Base-by-base conservation (phyloP, 2,113 vertebrate genomes). In the Ornithorhynchus anatinus region DNA sequence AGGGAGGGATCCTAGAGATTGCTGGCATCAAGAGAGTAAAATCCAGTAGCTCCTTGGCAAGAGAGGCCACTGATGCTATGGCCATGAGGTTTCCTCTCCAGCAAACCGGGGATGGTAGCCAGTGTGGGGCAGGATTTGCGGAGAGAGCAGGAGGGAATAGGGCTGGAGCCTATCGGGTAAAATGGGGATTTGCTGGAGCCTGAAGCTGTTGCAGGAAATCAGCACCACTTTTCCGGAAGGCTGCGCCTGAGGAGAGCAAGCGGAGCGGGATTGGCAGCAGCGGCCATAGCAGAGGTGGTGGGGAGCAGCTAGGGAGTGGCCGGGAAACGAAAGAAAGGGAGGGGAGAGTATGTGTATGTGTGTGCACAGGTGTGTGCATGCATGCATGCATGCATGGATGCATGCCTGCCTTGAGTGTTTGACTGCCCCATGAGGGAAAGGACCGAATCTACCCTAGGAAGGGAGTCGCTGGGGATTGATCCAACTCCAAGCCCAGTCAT, bases 1-100 rank as follows among this genome's bases (percentile, higher is more conserved):
- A 33, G 7, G 40, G n/a, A 23, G 27, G 25, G 59, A 53, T 53
- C 47, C 38, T 32, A n/a, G n/a, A n/a, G n/a, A n/a, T n/a, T 48
- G 23, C 0, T 2, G 53, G 27, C 73, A 73, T 59, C 50, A 14
- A 3, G 17, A 43, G 23, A 31, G 27, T 33, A 20, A 79, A 69
- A 71, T 3, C 2, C 0, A 0, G 57, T 59, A 66, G 59, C 59
- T 42, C 23, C 45, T 16, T 0, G 0, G 47, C 14, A 29, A 10
- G 15, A 27, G 29, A 29, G 23, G 23, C 45, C 25, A 50, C 47
- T 27, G 47, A 50, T 50, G 47, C 16, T 48, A 25, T 25, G 29
- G 25, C 3, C 29, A 27, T 48, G 25, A 29, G 17, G 29, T 8
- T 16, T 29, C 45, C 45, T 48, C 12, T 29, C 13, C 5, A 9